These are phyloP conservation scores for Idaea biselata DNA, from an alignment of 2,888 invertebrate species.

Conservation along the genomic window DNA sequence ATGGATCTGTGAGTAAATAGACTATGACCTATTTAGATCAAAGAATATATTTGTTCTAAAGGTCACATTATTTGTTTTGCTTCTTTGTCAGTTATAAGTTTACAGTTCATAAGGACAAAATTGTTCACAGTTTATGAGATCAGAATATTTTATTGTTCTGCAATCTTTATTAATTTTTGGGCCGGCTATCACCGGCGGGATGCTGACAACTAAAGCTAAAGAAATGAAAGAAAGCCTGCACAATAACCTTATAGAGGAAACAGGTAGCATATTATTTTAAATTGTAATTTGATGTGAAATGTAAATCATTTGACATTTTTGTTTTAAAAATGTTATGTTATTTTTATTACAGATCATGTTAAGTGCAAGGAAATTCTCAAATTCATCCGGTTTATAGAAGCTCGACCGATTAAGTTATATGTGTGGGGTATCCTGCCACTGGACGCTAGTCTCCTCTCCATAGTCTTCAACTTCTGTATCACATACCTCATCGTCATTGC, in stretches of 20 bases:
- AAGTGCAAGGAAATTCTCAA: not conserved
- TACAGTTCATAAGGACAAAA: no score
- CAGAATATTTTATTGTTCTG: not conserved
- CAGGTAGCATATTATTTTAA: not conserved
- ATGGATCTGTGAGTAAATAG: no score
- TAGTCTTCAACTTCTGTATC: conserved; percentile 10
- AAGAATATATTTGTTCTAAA: no score
- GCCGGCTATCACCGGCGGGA: not conserved
- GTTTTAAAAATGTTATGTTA: no score
- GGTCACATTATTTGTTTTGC: no score
- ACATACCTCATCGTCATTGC: conserved; percentile 13
- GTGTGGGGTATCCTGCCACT: conserved; percentile 12
- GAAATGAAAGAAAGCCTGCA: not conserved
- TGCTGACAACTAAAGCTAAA: not conserved
- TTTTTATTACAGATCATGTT: not conserved
- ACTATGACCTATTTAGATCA: no score
- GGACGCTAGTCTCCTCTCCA: conserved; percentile 2
- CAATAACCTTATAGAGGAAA: not conserved
- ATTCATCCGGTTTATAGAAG: conserved; percentile 12
- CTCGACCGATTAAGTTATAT: conserved; percentile 12
- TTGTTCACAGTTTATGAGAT: not conserved
- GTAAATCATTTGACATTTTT: no score
- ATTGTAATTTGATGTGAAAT: no score
- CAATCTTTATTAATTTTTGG: not conserved
- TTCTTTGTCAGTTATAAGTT: no score